A percentile compares a stretch with the other conserved stretches of the same genome.
Conservation (phyloP, 2,113 vertebrate genomes). For the Leucoraja erinaceus region DNA sequence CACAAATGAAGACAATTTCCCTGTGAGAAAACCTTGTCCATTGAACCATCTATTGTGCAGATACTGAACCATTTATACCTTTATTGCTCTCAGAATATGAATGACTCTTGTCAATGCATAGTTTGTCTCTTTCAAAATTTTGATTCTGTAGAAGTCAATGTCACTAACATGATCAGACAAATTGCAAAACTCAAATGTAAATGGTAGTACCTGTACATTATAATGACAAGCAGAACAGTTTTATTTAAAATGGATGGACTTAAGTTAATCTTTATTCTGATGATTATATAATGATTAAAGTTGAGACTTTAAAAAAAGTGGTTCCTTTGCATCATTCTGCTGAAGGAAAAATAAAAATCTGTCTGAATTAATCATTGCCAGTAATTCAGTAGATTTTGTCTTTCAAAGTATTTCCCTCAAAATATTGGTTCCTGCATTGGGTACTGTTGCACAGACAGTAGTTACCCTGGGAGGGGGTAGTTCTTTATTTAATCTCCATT, state of each 20-base stretch:
- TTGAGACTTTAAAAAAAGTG: not conserved
- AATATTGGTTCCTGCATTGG: not conserved
- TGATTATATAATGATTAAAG: not conserved
- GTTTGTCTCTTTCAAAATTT: not conserved
- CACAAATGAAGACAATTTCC: no score
- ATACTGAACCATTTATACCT: not conserved
- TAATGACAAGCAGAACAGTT: not conserved
- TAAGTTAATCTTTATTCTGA: no score
- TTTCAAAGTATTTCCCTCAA: not conserved
- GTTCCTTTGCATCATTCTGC: not conserved
- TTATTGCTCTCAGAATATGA: not conserved
- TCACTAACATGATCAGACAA: not conserved
- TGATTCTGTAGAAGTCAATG: not conserved
- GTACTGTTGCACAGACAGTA: not conserved
- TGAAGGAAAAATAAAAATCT: not conserved
- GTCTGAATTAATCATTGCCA: not conserved
- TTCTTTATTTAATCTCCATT: not conserved
- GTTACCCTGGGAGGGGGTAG: not conserved
- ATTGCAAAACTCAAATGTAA: not conserved
- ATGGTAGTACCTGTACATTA: not conserved
- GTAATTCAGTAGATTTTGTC: not conserved
- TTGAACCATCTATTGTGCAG: conserved; percentile 14
- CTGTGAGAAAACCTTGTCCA: not conserved
- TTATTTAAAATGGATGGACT: not conserved
- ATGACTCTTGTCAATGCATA: not conserved